Conservation (phyloP, 2,113 vertebrate genomes). For the Dromiciops gliroides region DNA sequence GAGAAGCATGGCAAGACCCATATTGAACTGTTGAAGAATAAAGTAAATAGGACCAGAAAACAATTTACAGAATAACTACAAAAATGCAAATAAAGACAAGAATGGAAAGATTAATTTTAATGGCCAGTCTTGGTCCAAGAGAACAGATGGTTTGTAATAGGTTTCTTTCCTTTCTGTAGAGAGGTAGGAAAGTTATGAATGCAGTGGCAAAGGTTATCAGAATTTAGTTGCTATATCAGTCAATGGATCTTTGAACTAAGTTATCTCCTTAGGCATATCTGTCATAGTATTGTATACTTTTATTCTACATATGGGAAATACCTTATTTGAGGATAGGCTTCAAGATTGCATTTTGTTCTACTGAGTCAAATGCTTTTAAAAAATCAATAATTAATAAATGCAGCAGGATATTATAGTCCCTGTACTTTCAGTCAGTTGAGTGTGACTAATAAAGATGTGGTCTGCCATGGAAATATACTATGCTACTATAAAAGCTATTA, state of each 20-base stretch:
- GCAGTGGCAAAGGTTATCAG: neutral
- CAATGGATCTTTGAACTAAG: neutral
- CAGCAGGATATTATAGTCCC: neutral
- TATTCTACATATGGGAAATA: neutral
- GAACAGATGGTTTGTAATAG: neutral
- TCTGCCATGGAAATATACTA: neutral
- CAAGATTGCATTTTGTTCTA: neutral
- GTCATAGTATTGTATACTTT: neutral
- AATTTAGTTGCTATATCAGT: neutral
- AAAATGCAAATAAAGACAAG: neutral
- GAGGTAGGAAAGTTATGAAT: neutral
- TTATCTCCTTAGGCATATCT: neutral
- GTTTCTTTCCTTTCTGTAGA: neutral
- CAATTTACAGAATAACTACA: neutral
- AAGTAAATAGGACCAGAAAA: neutral
- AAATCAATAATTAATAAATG: neutral
- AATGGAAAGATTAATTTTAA: neutral
- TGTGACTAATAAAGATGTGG: neutral
- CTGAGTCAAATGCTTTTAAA: neutral
- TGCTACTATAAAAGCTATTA: constrained; percentile 20
- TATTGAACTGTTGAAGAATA: neutral
- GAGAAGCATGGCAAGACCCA: neutral
- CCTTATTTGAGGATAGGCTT: neutral
- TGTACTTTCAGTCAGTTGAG: neutral
- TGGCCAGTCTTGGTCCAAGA: neutral